Evolutionary conservation across 2,888 invertebrate species (phyloP), one percentile per base, ranked within the genome.

Genomic region (Sericinus montela): DNA sequence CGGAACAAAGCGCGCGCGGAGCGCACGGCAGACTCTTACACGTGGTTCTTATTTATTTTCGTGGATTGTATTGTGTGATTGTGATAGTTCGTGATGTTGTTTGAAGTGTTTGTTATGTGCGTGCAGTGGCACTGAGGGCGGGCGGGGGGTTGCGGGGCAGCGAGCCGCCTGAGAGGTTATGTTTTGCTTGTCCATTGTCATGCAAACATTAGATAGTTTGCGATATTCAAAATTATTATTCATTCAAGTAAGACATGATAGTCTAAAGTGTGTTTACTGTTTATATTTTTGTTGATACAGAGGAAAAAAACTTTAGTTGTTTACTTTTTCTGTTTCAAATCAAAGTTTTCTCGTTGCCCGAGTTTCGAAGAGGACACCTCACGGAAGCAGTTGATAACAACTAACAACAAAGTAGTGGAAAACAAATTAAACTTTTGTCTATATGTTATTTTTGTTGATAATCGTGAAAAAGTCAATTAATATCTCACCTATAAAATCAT

Each of bases 1-100:
- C 63, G 67, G 65, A 54, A 63, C 48, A 48, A 51, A 47, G 54
- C 52, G 61, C 66, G 58, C 65, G 65, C 57, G 57, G 52, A 45
- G 43, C 55, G 53, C 44, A 43, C 39, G 47, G 53, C 35, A 39
- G 45, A 13, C 4, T 44, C 19, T 11, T 40, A 38, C 55, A 56
- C 60, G 58, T 59, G 57, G 19, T 13, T 30, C 44, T 23, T 14
- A 25, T 43, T 34, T 11, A 29, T 19, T 13, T 38, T 45, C 36
- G 29, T 25, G 34, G 40, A 13, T 36, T 36, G 43, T 23, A 51
- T 40, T 55, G 47, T 50, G 40, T 32, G 35, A 6, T 45, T 46
- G 56, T 56, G 56, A 13, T 10, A 1, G 48, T 30, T 35, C 6
- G 47, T 42, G 29, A 42, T 42, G 42, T 34, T 34, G 42, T 34